phyloP scores from a whole-genome alignment of 2,113 vertebrate genomes.

The Pachyramphus minor region DNA sequence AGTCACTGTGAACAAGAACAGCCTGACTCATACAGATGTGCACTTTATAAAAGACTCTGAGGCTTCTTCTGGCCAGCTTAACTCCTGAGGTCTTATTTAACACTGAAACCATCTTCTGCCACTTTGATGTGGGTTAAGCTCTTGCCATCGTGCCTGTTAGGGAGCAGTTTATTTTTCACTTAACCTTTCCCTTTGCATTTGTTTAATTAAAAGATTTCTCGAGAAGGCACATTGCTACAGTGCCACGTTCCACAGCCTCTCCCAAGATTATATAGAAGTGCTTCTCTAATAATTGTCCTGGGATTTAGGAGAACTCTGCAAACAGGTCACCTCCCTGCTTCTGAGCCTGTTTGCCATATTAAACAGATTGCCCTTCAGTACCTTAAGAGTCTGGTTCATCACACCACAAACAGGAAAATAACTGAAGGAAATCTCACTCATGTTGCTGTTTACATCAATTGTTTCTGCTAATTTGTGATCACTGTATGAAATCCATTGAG shows the following conservation, averaged over 20 bases:
- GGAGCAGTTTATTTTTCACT: constrained; percentile 32
- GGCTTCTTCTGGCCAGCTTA: neutral
- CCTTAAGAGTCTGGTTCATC: neutral
- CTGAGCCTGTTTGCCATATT: neutral
- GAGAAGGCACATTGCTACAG: neutral
- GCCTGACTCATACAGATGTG: neutral
- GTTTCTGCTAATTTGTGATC: constrained; percentile 52
- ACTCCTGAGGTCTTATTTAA: neutral
- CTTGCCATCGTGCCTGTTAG: neutral
- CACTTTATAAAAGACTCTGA: neutral
- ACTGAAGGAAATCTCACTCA: constrained; percentile 36
- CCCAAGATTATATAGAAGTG: neutral
- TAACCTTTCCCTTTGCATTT: constrained; percentile 14
- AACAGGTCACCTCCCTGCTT: constrained; percentile 12
- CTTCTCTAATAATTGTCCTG: constrained; percentile 26
- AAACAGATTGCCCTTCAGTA: constrained; percentile 7
- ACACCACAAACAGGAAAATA: neutral
- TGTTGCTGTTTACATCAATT: constrained; percentile 13
- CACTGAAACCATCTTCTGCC: neutral
- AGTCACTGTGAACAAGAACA: neutral
- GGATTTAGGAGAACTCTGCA: constrained; percentile 37
- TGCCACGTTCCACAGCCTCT: neutral
- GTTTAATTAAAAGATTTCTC: constrained; percentile 39
- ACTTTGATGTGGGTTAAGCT: neutral
- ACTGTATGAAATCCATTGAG: constrained; percentile 41